These are phyloP conservation scores for Dryobates pubescens DNA, from an alignment of 2,797 vertebrate species.

Conservation along the genomic window DNA sequence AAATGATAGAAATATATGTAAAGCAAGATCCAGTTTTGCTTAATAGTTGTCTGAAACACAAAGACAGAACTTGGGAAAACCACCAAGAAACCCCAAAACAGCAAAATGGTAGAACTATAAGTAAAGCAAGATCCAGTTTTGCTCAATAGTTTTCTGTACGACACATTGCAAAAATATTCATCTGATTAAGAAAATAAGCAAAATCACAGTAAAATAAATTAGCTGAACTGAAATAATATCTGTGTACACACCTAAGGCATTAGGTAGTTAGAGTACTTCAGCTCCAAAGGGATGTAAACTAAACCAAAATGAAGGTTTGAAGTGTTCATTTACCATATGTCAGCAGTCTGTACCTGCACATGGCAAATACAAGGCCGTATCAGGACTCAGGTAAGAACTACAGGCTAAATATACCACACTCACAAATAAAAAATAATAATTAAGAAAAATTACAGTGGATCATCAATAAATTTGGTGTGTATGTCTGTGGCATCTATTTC, in stretches of 20 bases:
- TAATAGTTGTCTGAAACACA: not conserved
- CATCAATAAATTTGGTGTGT: conserved; percentile 5
- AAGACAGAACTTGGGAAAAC: not conserved
- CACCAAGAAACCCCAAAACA: not conserved
- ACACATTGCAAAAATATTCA: not conserved
- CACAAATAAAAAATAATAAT: no score
- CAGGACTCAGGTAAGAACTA: conserved; percentile 8
- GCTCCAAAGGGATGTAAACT: not conserved
- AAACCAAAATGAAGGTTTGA: conserved; percentile 25
- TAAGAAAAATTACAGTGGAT: conserved; percentile 28
- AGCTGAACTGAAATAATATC: conserved; percentile 20
- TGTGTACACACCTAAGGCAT: not conserved
- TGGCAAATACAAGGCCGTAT: conserved; percentile 21
- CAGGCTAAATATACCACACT: conserved; percentile 28
- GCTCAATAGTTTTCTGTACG: not conserved
- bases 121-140: not conserved
- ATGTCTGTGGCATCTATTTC: not conserved
- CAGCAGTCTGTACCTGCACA: not conserved
- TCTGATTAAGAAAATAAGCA: not conserved
- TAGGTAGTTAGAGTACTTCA: conserved; percentile 2
- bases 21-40: not conserved
- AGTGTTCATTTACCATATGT: conserved; percentile 34
- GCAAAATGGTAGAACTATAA: not conserved
- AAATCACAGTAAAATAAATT: conserved; percentile 20
- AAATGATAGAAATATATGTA: not conserved